Base-by-base conservation (phyloP, 2,888 invertebrate genomes). In the Erebia epiphron region DNA sequence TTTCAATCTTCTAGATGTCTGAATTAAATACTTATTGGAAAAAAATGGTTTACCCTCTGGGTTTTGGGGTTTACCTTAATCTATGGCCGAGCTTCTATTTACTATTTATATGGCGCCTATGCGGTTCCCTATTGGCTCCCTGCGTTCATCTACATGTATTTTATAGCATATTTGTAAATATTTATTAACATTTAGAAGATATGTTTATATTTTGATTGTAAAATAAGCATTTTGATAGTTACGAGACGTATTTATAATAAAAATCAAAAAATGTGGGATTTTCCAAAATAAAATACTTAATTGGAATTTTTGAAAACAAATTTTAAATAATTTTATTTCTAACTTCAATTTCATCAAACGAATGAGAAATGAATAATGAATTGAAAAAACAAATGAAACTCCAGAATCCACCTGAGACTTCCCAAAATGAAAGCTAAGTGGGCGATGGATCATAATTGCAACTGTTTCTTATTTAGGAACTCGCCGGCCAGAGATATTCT, bases 401-500 rank as follows among this genome's bases (percentile, higher is more conserved):
- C 49, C 26, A 67, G 10, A 14, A 67, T 60, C 16, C 61, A 41
- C 14, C 52, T 18, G 26, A 67, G 21, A 67, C 52, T 63, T 69
- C 67, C 54, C 43, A 66, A 11, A 13, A 67, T 13, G 10, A 46
- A 67, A 56, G 67, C 11, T n/a, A 65, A 62, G 21, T 62, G 26
- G 26, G 64, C 5, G 2, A 69, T 50, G n/a, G 50, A 61, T 74
- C 82, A 91, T 72, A 89, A 74, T 75, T 90, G 85, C 69, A 91
- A 78, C 68, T 90, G 91, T 46, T 92, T 90, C 78, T 90, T 92
- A 65, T 83, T 90, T 66, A 93, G 78, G 91, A 97, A 96, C 93
- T 98, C 97, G 0, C 98, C 97, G 73, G 96, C 95, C 75, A 97
- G 92, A 16, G 97, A 96, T 84, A 97, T 94, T 80, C 96, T 94